Percentiles rank a stretch among this genome's conserved stretches.
phyloP scores from a whole-genome alignment of 1,140 invertebrate genomes.

The Melitaea cinxia region DNA sequence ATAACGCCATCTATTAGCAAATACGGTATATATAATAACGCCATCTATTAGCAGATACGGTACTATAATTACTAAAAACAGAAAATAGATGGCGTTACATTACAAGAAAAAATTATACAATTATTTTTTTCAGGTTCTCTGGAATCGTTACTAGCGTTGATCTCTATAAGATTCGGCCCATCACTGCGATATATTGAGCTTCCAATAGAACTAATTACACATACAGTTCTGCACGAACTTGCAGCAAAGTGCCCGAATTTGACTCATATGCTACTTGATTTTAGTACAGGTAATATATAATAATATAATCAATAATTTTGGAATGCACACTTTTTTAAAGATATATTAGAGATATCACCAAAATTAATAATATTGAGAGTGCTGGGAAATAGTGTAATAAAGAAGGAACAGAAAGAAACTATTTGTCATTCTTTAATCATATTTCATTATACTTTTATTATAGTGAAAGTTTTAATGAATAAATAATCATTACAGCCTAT shows the following conservation, averaged over 20 bases:
- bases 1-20: not conserved
- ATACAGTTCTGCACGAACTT: slow-evolving; percentile 98
- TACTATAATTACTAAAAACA: not conserved
- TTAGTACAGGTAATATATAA: slow-evolving; percentile 89
- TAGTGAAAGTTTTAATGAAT: too few relatives aligned
- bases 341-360: too few relatives aligned
- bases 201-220: slow-evolving; percentile 98
- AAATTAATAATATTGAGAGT: too few relatives aligned
- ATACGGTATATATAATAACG: not conserved
- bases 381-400: too few relatives aligned
- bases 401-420: too few relatives aligned
- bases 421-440: too few relatives aligned
- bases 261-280: slow-evolving; percentile 98
- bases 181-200: slow-evolving; percentile 97
- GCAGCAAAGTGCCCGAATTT: slow-evolving; percentile 98
- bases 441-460: too few relatives aligned
- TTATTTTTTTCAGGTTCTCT: slow-evolving; percentile 83
- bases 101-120: not conserved
- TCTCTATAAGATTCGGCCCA: slow-evolving; percentile 94
- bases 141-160: slow-evolving; percentile 91
- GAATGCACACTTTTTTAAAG: too few relatives aligned
- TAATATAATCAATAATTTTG: too few relatives aligned
- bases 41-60: not conserved
- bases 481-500: too few relatives aligned
- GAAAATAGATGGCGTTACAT: not conserved